Evolutionary conservation across 2,888 invertebrate genomes (phyloP), one percentile per base, ranked within the genome.

Genomic region (Philaethria dido): DNA sequence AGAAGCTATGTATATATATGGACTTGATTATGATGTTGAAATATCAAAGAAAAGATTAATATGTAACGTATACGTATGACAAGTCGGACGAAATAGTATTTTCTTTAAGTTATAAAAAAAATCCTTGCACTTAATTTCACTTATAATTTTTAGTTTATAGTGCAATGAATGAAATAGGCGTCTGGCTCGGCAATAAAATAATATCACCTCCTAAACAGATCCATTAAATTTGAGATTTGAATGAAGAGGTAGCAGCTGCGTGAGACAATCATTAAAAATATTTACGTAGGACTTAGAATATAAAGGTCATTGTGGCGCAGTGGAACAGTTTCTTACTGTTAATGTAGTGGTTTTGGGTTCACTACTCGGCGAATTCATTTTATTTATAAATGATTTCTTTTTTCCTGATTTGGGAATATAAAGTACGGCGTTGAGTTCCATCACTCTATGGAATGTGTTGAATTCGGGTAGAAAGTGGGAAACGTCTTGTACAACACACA

Each of bases 221-320:
- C 67, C 67, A 69, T 69, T 67, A 69, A 69, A 67, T 69, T 67
- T 67, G 44, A 64, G 55, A 67, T 69, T 69, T 61, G 66, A 63
- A 67, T 64, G 67, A 64, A 66, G 69, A 67, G 63, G 60, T 22
- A 18, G 61, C 67, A 69, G 69, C 67, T 67, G 69, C 59, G 39
- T 54, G 44, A 44, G 42, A 61, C 48, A 67, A 67, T 50, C 66
- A 60, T 54, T 60, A 64, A 64, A 69, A 64, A 64, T 63, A 63
- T 50, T 18, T 55, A 48, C 64, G 50, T 64, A 50, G 57, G 66
- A 55, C 61, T 60, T 47, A 64, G 47, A 66, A 66, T 54, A 63
- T 13, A 42, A n/a, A 13, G 13, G 11, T 13, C 39, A 13, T 39
- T 33, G 33, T 33, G 3, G 33, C 8, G 33, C 33, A 33, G 8